phyloP scores from a whole-genome alignment of 2,113 vertebrate genomes.

The Crotalus tigris region DNA sequence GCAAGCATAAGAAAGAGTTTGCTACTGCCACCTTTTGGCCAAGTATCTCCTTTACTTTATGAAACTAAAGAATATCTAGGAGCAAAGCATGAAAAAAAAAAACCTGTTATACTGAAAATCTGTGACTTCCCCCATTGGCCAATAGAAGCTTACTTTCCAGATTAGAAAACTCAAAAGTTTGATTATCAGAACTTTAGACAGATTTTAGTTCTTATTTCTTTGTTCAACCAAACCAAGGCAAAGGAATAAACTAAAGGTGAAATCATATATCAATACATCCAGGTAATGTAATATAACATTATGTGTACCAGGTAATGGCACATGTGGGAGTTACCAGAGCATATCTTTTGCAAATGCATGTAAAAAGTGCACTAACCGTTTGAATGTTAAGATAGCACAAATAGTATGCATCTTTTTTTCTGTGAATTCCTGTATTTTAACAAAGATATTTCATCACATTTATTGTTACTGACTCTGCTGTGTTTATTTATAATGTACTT shows the following conservation, averaged over 20 bases:
- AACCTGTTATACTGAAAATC: background rate
- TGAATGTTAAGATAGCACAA: background rate
- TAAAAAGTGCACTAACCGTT: background rate
- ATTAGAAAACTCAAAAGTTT: background rate
- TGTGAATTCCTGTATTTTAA: slow-evolving; percentile 52
- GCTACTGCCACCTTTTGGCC: background rate
- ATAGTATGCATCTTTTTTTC: slow-evolving; percentile 34
- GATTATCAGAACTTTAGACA: background rate
- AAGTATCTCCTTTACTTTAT: background rate
- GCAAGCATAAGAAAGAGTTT: background rate
- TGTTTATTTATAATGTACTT: background rate
- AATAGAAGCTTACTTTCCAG: background rate
- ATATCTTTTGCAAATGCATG: background rate
- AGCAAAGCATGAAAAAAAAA: background rate
- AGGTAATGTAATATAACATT: background rate
- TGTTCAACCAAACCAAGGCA: background rate
- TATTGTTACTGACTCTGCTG: slow-evolving; percentile 11
- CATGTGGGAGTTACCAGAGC: background rate
- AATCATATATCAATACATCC: background rate
- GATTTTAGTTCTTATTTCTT: background rate
- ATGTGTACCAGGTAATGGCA: background rate
- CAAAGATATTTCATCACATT: slow-evolving; percentile 22
- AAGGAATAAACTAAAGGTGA: background rate
- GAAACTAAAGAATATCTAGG: background rate
- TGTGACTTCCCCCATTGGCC: background rate